Percentiles rank a stretch among this genome's conserved stretches.
Evolutionary conservation across 2,797 vertebrate genomes (phyloP).

Genomic region (Micromesistius poutassou): DNA sequence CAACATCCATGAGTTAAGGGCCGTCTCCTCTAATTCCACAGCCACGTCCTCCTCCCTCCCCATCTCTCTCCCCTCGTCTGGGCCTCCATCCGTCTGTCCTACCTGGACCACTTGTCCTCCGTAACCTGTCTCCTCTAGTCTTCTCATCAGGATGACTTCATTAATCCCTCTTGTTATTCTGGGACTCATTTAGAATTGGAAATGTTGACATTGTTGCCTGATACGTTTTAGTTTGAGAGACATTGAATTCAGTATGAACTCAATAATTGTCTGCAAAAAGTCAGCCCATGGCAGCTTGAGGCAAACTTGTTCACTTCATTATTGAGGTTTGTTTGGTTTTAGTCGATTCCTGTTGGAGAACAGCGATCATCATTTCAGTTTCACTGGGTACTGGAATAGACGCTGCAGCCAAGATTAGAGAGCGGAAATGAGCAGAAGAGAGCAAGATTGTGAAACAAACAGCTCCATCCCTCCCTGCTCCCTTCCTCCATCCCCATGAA

Average conservation of each 20-base stretch:
- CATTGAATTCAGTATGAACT: neutral
- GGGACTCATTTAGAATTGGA: neutral
- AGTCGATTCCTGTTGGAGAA: neutral
- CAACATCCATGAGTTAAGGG: slow-evolving; percentile 14
- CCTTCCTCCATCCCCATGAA: no score
- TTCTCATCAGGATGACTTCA: neutral
- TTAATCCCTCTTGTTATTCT: neutral
- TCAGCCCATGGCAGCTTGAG: neutral
- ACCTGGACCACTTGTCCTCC: no score
- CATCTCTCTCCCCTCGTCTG: neutral
- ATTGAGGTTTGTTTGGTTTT: neutral
- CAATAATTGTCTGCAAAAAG: neutral
- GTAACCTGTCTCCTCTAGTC: slow-evolving; percentile 2
- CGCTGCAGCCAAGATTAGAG: no score
- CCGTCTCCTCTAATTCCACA: neutral
- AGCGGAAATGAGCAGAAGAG: no score
- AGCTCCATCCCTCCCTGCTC: no score
- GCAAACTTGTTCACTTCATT: slow-evolving; percentile 3
- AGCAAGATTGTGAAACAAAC: no score
- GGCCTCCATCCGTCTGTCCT: neutral
- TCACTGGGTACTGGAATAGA: no score
- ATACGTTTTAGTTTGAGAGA: neutral
- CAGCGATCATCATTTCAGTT: neutral
- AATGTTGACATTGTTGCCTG: neutral
- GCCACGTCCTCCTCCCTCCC: slow-evolving; percentile 15